Base-by-base conservation (phyloP, 2,888 invertebrate genomes). In the Epistrophe grossulariae region DNA sequence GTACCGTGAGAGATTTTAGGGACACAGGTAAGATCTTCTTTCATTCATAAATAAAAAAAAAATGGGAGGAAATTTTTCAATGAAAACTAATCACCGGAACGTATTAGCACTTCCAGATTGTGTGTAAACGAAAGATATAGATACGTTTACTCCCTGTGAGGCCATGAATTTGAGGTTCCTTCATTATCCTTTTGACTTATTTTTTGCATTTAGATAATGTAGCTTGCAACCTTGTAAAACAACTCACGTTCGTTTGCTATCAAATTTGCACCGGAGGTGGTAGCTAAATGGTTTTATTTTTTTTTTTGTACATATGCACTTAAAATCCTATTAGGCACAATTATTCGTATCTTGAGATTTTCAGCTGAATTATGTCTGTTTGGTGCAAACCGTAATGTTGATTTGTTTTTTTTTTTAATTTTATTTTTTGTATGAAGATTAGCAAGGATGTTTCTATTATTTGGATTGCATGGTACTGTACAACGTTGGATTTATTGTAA, bases 271-370 rank as follows among this genome's bases (percentile, higher is more conserved):
- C 92, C 91, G 91, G 91, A 90, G 92, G 91, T 90, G 90, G 90
- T 72, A 68, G 80, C 88, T 89, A 89, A 88, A 88, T 88, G 88
- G 87, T 90, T 60, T 66, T 40, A 2, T 38, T 17, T 11, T 66
- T 68, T 24, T 24, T 40, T 60, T 7, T 38, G 24, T 52, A 45
- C 52, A 59, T 60, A 89, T 89, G 90, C 90, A 91, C 92, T 91
- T 92, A 91, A 91, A 92, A 91, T 92, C 92, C 91, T 92, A 92
- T 91, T 91, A 91, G 91, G 89, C 89, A 90, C 90, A 91, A 91
- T 91, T 92, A 91, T 91, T 90, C 89, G 90, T 68, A 82, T 78
- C 35, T 57, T n/a, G 2, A 17, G 24, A 62, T 82, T 82, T 82
- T 82, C 62, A 59, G 73, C 73, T 70, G 78, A 85, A 74, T 79